Evolutionary conservation across 2,113 vertebrate genomes (phyloP).

Genomic region (Oryzias javanicus): DNA sequence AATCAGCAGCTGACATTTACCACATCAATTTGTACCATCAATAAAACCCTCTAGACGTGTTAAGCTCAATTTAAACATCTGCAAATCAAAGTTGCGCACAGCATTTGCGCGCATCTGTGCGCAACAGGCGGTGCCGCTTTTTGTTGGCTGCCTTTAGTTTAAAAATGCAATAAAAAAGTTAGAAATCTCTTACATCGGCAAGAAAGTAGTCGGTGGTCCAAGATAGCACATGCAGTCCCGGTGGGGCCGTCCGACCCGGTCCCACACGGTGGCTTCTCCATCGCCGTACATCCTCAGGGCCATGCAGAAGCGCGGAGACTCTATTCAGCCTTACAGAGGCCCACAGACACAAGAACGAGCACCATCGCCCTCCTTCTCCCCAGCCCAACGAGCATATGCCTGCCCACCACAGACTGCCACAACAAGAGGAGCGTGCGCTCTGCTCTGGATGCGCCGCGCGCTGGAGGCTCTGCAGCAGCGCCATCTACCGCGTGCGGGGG

Average conservation of each 20-base stretch:
- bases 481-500: slow-evolving; percentile 54
- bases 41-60: background rate
- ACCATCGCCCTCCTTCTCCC: slow-evolving; percentile 41
- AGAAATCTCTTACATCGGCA: slow-evolving; percentile 76
- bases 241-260: slow-evolving; percentile 74
- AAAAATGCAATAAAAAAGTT: slow-evolving; percentile 32
- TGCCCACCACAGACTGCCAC: slow-evolving; percentile 36
- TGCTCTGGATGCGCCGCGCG: slow-evolving; percentile 17
- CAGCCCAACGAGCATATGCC: slow-evolving; percentile 52
- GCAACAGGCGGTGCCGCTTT: slow-evolving; percentile 42
- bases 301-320: slow-evolving; percentile 28
- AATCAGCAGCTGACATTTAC: background rate
- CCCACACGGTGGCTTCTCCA: slow-evolving; percentile 72
- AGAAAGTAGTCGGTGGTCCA: slow-evolving; percentile 76
- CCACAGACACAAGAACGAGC: slow-evolving; percentile 20
- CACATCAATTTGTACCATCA: background rate
- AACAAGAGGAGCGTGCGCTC: slow-evolving; percentile 34
- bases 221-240: slow-evolving; percentile 80
- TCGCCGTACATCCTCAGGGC: slow-evolving; percentile 74
- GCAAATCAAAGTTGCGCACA: slow-evolving; percentile 11
- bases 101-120: slow-evolving; percentile 14
- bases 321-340: slow-evolving; percentile 37
- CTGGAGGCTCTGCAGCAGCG: slow-evolving; percentile 49
- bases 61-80: background rate
- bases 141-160: background rate